phyloP scores from a whole-genome alignment of 2,113 vertebrate species.

The Seriola aureovittata region DNA sequence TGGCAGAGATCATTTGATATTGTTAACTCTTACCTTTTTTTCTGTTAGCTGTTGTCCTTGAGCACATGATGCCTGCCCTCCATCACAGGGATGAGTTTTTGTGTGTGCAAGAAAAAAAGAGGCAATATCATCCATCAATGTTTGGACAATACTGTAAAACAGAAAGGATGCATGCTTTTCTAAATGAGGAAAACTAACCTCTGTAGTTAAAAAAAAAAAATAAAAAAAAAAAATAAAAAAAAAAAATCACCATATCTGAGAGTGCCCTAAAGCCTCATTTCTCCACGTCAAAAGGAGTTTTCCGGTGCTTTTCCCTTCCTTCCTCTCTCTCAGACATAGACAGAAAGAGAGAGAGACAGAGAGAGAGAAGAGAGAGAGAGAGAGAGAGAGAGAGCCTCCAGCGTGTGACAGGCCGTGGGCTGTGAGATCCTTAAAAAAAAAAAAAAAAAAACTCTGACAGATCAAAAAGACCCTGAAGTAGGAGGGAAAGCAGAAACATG shows the following conservation, averaged over 20 bases:
- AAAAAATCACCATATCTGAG: slow-evolving; percentile 1
- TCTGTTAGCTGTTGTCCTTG: slow-evolving; percentile 56
- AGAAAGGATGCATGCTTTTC: slow-evolving; percentile 35
- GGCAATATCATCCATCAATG: slow-evolving; percentile 7
- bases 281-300: slow-evolving; percentile 49
- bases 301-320: slow-evolving; percentile 15
- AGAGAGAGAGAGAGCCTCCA: slow-evolving; percentile 18
- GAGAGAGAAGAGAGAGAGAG: slow-evolving; percentile 4
- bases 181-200: slow-evolving; percentile 23
- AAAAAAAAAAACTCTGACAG: slow-evolving; percentile 31
- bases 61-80: slow-evolving; percentile 19
- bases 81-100: slow-evolving; percentile 40
- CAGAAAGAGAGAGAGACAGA: neutral
- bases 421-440: slow-evolving; percentile 43
- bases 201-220: neutral
- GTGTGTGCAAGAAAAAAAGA: neutral
- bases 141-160: slow-evolving; percentile 5
- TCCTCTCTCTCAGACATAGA: slow-evolving; percentile 19
- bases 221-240: neutral
- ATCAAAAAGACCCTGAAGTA: slow-evolving; percentile 59
- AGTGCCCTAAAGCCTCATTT: slow-evolving; percentile 19
- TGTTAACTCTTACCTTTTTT: slow-evolving; percentile 52
- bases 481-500: slow-evolving; percentile 50
- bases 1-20: slow-evolving; percentile 23
- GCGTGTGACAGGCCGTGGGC: slow-evolving; percentile 49